Conservation (phyloP, 2,797 vertebrate genomes). For the Potorous gilbertii region DNA sequence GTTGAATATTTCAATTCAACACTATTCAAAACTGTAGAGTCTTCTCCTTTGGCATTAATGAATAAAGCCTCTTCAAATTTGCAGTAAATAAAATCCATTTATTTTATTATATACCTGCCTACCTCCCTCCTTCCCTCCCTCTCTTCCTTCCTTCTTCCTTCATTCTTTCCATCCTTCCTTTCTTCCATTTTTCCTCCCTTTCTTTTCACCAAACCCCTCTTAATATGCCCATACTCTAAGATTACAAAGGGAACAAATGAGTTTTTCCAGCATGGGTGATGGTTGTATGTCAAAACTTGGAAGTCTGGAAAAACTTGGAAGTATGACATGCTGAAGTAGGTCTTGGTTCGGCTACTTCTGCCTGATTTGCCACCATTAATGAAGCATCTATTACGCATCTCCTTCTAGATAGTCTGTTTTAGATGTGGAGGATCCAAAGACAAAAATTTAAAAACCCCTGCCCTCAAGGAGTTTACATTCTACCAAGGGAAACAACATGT, state of each 20-base stretch:
- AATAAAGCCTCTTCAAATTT: neutral
- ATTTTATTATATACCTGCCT: neutral
- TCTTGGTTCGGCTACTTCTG: neutral
- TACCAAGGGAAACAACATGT: neutral
- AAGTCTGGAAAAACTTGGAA: neutral
- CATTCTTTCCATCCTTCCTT: too few species aligned
- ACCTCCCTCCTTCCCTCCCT: too few species aligned
- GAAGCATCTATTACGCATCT: neutral
- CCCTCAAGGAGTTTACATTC: neutral
- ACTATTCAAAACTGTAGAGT: neutral
- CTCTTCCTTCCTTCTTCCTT: too few species aligned
- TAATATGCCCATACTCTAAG: neutral
- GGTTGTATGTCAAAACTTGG: neutral
- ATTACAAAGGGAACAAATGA: neutral
- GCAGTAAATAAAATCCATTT: neutral
- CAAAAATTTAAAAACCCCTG: neutral
- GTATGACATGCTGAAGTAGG: neutral
- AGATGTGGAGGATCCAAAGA: neutral
- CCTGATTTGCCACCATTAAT: neutral
- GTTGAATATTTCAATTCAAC: neutral
- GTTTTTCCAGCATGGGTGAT: neutral
- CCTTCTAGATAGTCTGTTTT: neutral
- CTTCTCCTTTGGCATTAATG: neutral
- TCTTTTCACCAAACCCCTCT: neutral
- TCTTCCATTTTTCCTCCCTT: neutral